Conservation (phyloP, 2,888 invertebrate species). For the Chrysomela aeneicollis region DNA sequence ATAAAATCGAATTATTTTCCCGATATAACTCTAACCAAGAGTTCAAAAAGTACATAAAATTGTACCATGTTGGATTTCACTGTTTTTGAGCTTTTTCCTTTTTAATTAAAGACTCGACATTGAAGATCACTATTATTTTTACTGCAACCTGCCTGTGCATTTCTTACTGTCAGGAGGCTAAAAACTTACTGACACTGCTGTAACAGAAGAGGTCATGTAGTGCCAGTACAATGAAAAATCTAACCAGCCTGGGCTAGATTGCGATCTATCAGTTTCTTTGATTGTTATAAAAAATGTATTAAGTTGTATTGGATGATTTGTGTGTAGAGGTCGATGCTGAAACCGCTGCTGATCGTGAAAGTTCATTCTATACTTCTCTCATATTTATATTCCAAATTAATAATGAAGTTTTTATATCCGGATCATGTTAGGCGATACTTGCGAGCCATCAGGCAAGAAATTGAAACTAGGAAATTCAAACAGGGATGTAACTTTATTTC, state of each 20-base stretch:
- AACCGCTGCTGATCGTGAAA: background rate
- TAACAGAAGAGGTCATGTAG: slow-evolving; percentile 3
- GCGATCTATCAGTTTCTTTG: background rate
- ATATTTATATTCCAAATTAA: background rate
- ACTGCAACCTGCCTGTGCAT: too few species aligned
- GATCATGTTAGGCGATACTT: slow-evolving; percentile 3
- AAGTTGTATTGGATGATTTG: background rate
- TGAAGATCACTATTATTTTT: too few species aligned
- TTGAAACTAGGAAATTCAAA: slow-evolving; percentile 3
- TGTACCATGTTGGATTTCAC: too few species aligned
- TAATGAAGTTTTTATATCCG: background rate
- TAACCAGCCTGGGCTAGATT: background rate
- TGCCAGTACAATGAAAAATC: too few species aligned
- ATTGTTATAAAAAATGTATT: background rate
- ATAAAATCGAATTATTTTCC: too few species aligned
- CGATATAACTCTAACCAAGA: too few species aligned
- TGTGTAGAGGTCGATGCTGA: background rate
- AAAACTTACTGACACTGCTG: background rate
- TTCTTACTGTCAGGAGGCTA: too few species aligned
- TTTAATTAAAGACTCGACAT: too few species aligned
- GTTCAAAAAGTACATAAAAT: too few species aligned
- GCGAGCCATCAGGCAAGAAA: slow-evolving; percentile 2
- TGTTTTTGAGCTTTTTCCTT: too few species aligned
- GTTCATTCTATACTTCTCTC: background rate
- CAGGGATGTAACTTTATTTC: slow-evolving; percentile 5